Base-by-base conservation (phyloP, 1,140 invertebrate genomes). In the Artemia franciscana region DNA sequence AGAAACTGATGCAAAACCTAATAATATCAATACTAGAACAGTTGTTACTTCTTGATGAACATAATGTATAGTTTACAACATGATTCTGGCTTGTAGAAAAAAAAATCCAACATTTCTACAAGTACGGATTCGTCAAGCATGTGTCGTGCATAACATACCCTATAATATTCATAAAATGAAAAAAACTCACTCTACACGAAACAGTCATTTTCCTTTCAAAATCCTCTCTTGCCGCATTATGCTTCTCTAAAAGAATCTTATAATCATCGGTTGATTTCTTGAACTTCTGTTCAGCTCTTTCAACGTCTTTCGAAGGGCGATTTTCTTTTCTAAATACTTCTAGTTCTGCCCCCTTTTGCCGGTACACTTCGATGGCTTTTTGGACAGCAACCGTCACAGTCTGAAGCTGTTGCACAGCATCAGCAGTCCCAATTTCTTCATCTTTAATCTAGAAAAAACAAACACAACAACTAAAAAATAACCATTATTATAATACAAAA, bases 181-280 rank as follows among this genome's bases (percentile, higher is more conserved):
- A 63, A 9, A 27, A 57, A 69, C 70, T 73, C 78, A 85, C 84
- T 74, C 84, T 85, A 76, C 91, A 94, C 28, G 91, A 90, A 65
- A 83, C 79, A 24, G 85, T 85, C 91, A 96, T 95, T 76, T 91
- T 92, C 65, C 82, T 82, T 75, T 94, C 89, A 77, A 94, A 96
- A 68, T 93, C 88, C 67, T 89, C 87, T 72, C 91, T 84, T 61
- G 90, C 82, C 18, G 78, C 74, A 65, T 80, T 82, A 71, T 95
- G 93, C 74, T 94, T 95, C 59, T 93, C 89, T 59, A 92, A 81
- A 61, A 91, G 78, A 59, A 74, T 73, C 73, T 85, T 88, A 70
- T 95, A 94, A 67, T 96, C 92, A 71, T 95, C 91, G 73, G 92
- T 86, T 56, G 91, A 78, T 77, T 93, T 94, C 73, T 88, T 91